phyloP scores from a whole-genome alignment of 2,888 invertebrate species.

The Macroteleia sp. region DNA sequence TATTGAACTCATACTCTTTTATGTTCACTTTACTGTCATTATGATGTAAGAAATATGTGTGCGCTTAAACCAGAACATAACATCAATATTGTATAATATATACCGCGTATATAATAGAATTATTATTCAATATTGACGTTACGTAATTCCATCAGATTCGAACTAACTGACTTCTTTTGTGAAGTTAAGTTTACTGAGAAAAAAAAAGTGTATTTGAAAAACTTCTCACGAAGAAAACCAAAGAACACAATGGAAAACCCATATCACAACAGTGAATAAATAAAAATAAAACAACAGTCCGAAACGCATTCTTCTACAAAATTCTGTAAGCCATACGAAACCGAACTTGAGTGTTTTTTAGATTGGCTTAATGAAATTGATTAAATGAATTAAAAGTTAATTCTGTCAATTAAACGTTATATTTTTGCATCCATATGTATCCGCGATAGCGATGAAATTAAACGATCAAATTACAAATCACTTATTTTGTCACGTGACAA shows the following conservation, averaged over 20 bases:
- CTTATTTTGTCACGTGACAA: constrained; percentile 9
- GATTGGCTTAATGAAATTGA: no score
- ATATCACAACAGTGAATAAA: background rate
- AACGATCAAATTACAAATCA: background rate
- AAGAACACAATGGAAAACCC: background rate
- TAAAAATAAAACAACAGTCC: no score
- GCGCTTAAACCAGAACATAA: background rate
- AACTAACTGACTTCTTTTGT: background rate
- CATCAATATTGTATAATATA: constrained; percentile 13
- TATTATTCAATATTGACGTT: constrained; percentile 30
- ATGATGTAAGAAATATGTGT: constrained; percentile 10
- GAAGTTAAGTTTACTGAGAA: background rate
- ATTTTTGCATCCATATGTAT: no score
- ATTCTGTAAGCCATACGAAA: no score
- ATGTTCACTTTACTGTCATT: constrained; percentile 4
- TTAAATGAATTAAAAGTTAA: no score
- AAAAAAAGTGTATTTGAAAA: constrained; percentile 6
- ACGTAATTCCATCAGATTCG: constrained; percentile 13
- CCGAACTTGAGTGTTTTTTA: no score
- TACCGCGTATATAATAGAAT: constrained; percentile 4
- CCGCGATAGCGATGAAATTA: background rate
- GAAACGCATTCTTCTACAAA: no score
- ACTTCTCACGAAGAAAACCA: background rate
- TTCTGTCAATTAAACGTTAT: background rate
- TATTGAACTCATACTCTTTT: background rate